Evolutionary conservation across 2,888 invertebrate species (phyloP).

Genomic region (Lithophane ornitopus): DNA sequence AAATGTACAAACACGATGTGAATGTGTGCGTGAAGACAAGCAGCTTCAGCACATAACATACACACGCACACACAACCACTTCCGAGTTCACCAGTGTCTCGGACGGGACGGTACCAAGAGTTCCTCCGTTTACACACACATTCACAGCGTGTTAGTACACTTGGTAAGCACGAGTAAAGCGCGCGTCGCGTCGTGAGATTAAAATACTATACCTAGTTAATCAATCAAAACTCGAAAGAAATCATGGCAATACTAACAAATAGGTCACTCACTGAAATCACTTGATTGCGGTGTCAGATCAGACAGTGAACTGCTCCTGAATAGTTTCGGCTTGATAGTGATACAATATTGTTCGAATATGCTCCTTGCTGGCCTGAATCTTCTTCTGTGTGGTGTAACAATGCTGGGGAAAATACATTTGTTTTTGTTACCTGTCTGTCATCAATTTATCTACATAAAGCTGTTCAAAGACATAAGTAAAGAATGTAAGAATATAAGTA

Average conservation of each 20-base stretch:
- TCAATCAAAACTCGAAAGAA: slow-evolving; percentile 42
- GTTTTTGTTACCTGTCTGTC: background rate
- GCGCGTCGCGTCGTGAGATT: too few species aligned
- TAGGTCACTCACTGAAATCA: slow-evolving; percentile 82
- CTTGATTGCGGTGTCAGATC: slow-evolving; percentile 80
- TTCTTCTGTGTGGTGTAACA: slow-evolving; percentile 73
- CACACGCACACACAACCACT: too few species aligned
- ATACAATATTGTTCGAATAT: slow-evolving; percentile 84
- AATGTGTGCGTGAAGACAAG: too few species aligned
- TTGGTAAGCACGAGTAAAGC: too few species aligned
- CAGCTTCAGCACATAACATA: too few species aligned
- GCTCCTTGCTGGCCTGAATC: slow-evolving; percentile 72
- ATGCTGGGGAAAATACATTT: slow-evolving; percentile 43
- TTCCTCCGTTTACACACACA: too few species aligned
- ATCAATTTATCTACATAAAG: background rate
- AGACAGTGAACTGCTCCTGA: slow-evolving; percentile 83
- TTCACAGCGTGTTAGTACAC: too few species aligned
- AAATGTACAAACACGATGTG: too few species aligned
- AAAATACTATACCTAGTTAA: background rate
- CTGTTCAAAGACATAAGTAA: background rate
- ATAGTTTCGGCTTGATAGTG: slow-evolving; percentile 83
- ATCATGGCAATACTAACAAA: slow-evolving; percentile 73
- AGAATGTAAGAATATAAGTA: too few species aligned
- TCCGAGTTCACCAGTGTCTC: too few species aligned
- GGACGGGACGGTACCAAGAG: too few species aligned